Evolutionary conservation across 1,140 invertebrate species (phyloP).

Genomic region (Heterodera schachtii): DNA sequence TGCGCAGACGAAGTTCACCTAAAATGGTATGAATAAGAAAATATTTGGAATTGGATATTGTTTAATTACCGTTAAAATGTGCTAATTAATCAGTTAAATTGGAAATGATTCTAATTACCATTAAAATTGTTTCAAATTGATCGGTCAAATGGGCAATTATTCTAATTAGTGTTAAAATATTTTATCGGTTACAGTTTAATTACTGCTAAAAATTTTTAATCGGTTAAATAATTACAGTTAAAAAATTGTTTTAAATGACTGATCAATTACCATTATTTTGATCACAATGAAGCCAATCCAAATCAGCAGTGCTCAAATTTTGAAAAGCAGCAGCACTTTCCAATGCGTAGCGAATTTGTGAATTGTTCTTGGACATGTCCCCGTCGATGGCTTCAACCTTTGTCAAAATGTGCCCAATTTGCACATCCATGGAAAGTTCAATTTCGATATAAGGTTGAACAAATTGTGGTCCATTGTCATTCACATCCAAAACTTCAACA

Average conservation of each 20-base stretch:
- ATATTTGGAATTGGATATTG: too few relatives aligned
- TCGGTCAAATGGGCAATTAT: too few relatives aligned
- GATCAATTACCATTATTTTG: conserved; percentile 31
- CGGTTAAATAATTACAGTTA: too few relatives aligned
- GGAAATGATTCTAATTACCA: too few relatives aligned
- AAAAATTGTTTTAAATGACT: too few relatives aligned
- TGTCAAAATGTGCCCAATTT: conserved; percentile 54
- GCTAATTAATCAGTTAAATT: too few relatives aligned
- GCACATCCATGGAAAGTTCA: conserved; percentile 33
- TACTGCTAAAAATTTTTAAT: too few relatives aligned
- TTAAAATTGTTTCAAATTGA: neutral
- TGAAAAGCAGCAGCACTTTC: neutral
- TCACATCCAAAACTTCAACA: conserved; percentile 78
- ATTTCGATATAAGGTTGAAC: conserved; percentile 37
- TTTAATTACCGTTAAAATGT: too few relatives aligned
- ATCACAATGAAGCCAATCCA: conserved; percentile 7
- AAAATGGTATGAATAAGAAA: neutral
- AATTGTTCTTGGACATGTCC: conserved; percentile 58
- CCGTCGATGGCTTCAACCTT: conserved; percentile 61
- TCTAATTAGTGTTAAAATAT: too few relatives aligned
- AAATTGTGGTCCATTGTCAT: conserved; percentile 76
- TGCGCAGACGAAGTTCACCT: conserved; percentile 28
- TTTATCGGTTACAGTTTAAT: too few relatives aligned
- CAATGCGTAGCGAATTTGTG: conserved; percentile 52
- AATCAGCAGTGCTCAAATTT: conserved; percentile 1